Evolutionary conservation across 2,888 invertebrate species (phyloP), one percentile per base, ranked within the genome.

Genomic region (Diabrotica balteata): DNA sequence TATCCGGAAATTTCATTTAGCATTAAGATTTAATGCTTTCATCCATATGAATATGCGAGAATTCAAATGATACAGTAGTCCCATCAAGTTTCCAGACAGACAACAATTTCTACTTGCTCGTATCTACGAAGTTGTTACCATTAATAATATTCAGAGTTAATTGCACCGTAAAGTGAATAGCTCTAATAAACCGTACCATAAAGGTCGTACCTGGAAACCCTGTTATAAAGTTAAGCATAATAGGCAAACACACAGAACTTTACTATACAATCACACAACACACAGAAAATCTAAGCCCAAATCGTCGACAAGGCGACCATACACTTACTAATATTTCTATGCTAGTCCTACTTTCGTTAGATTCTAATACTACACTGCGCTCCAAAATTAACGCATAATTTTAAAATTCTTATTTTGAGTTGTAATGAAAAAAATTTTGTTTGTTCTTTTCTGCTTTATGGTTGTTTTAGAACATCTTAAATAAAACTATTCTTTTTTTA

Each of bases 101-200:
- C 32, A 32, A 32, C 32, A 32, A 32, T 54, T 43, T 54, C 54
- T n/a, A 54, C 42, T 54, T 54, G 32, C 42, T 32, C 9, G 9
- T n/a, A 7, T 7, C n/a, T 10, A 1, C 44, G 10, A 43, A 60
- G 9, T 52, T 9, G 9, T 60, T 45, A 51, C 52, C 51, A 52
- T 52, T 52, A 59, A 59, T 50, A 59, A 49, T 59, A 59, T 49
- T 44, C 45, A 44, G 22, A 60, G 60, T 43, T 60, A 52, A 60
- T 60, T 60, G 49, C 52, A 42, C 44, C 32, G 46, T 60, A 45
- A 52, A 60, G 44, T 44, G 50, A 59, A 59, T 59, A 50, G 59
- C 11, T 59, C 49, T 59, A 59, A 59, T 59, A 59, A 59, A 59
- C 59, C 43, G 43, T 50, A 59, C 9, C 46, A 17, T 7, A 32